Evolutionary conservation across 1,140 invertebrate genomes (phyloP).

Genomic region (Helicoverpa zea): DNA sequence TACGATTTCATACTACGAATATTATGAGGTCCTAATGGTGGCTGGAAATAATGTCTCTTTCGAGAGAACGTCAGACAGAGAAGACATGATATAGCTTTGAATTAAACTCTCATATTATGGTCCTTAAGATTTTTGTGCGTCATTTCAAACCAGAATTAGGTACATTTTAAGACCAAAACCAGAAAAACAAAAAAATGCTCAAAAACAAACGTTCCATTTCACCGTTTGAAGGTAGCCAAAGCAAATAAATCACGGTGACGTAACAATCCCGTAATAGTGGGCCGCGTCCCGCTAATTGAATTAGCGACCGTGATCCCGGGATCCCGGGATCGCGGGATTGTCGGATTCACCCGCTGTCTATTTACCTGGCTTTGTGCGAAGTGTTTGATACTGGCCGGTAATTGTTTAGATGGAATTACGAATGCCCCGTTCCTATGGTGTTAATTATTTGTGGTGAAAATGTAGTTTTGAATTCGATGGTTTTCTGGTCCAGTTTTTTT

Average conservation of each 20-base stretch:
- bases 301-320: conserved; percentile 56
- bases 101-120: too few species aligned
- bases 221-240: conserved; percentile 46
- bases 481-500: background rate
- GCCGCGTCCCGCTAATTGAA: conserved; percentile 60
- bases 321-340: conserved; percentile 51
- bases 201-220: conserved; percentile 15
- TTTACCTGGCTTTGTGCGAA: conserved; percentile 52
- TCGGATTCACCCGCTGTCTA: conserved; percentile 48
- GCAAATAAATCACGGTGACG: conserved; percentile 60
- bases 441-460: conserved; percentile 1
- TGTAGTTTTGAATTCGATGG: background rate
- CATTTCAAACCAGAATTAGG: background rate
- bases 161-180: background rate
- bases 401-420: conserved; percentile 40
- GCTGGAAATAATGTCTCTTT: too few species aligned
- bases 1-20: too few species aligned
- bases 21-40: too few species aligned
- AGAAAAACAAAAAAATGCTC: background rate
- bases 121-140: too few species aligned
- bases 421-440: background rate
- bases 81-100: too few species aligned
- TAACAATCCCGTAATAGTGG: conserved; percentile 59
- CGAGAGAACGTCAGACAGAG: too few species aligned
- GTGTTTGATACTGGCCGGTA: conserved; percentile 28